phyloP scores from a whole-genome alignment of 1,140 invertebrate species.

The Chymomyza costata region DNA sequence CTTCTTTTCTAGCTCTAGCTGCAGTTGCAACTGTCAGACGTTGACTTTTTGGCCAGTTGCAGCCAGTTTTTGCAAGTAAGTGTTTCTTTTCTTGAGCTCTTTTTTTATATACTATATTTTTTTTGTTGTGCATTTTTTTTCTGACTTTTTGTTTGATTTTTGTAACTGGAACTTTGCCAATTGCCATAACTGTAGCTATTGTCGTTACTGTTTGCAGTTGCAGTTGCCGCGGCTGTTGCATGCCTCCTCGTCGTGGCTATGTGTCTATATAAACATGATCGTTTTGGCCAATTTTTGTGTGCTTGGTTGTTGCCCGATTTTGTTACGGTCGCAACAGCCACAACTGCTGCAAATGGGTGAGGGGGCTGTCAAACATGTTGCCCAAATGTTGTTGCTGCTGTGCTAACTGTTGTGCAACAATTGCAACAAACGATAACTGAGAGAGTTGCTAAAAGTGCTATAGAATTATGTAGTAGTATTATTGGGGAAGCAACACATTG shows the following conservation, averaged over 20 bases:
- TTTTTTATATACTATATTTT: conserved; percentile 1
- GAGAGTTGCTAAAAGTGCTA: not conserved
- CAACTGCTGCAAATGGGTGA: conserved; percentile 31
- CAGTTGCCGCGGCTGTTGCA: conserved; percentile 9
- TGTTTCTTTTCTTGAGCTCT: no score
- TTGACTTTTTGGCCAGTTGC: conserved; percentile 43
- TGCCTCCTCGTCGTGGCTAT: conserved; percentile 33
- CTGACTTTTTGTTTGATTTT: conserved; percentile 59
- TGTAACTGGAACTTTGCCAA: conserved; percentile 48
- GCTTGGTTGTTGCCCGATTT: not conserved
- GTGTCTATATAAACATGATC: conserved; percentile 67
- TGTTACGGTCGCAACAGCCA: conserved; percentile 13
- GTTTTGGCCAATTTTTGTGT: conserved; percentile 65
- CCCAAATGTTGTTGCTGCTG: conserved; percentile 39
- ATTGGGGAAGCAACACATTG: not conserved
- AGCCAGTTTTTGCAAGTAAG: conserved; percentile 30
- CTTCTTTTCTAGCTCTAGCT: conserved; percentile 9
- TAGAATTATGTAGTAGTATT: not conserved
- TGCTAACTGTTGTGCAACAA: conserved; percentile 50
- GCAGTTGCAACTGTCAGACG: conserved; percentile 10
- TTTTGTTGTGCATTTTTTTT: conserved; percentile 26
- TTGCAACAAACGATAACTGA: conserved; percentile 19
- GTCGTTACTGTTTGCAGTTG: conserved; percentile 12
- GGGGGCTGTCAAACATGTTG: conserved; percentile 43
- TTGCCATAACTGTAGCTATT: conserved; percentile 53